Percentiles rank a stretch among this genome's conserved stretches.
These are phyloP conservation scores for Ceryle rudis DNA, from an alignment of 2,797 vertebrate genomes.

Conservation along the genomic window DNA sequence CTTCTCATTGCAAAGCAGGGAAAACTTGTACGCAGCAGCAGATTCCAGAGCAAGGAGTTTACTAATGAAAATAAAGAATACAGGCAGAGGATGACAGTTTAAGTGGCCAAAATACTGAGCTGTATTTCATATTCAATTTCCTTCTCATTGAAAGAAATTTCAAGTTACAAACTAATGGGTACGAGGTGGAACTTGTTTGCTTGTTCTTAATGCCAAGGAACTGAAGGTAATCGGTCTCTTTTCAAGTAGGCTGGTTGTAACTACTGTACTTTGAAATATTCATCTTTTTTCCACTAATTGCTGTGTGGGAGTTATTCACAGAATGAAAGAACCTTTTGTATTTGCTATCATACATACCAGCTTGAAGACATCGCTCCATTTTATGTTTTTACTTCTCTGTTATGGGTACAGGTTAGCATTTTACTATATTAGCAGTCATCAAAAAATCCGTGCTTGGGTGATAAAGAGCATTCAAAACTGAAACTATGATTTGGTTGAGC, in stretches of 20 bases:
- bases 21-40: neutral
- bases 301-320: conserved; percentile 74
- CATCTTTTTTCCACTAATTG: conserved; percentile 67
- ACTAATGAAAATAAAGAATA: neutral
- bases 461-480: conserved; percentile 42
- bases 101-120: neutral
- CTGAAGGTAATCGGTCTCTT: conserved; percentile 46
- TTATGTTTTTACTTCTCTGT: conserved; percentile 58
- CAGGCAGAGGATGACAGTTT: neutral
- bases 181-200: neutral
- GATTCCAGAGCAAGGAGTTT: neutral
- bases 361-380: conserved; percentile 59
- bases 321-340: conserved; percentile 74
- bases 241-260: conserved; percentile 64
- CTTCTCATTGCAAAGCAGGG: neutral
- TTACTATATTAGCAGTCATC: conserved; percentile 57
- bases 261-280: conserved; percentile 58
- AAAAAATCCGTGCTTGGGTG: conserved; percentile 58
- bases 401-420: conserved; percentile 55
- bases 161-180: conserved; percentile 13
- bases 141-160: neutral
- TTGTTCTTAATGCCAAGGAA: conserved; percentile 32
- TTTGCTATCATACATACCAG: conserved; percentile 48
- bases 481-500: conserved; percentile 14
- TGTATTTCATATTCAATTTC: neutral